phyloP scores from a whole-genome alignment of 92 coral and sea anemone species.

The Epizoanthus scotinus region DNA sequence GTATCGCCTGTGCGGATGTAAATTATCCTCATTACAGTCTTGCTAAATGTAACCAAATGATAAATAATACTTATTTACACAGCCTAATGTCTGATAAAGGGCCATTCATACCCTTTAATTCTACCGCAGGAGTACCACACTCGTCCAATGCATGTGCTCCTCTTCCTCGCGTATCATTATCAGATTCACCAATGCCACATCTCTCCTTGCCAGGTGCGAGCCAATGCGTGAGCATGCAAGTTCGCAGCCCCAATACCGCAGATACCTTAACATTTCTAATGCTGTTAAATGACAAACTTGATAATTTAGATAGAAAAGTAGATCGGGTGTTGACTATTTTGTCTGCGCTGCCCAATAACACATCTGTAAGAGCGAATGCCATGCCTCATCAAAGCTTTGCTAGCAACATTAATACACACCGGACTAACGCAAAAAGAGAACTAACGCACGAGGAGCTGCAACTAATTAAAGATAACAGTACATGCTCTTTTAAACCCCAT shows the following conservation, averaged over 20 bases:
- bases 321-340: conserved; percentile 18
- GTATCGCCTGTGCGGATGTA: not conserved
- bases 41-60: not conserved
- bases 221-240: conserved; percentile 6
- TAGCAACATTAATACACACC: not conserved
- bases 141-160: not conserved
- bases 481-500: conserved; percentile 16
- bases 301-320: conserved; percentile 22
- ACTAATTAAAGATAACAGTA: conserved; percentile 21
- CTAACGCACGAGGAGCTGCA: conserved; percentile 10
- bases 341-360: conserved; percentile 12
- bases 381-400: conserved; percentile 10
- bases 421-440: conserved; percentile 1
- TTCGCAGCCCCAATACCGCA: conserved; percentile 26
- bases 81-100: too few species aligned
- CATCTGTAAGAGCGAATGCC: conserved; percentile 11
- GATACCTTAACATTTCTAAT: conserved; percentile 9
- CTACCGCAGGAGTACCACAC: conserved; percentile 15
- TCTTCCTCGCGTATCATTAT: not conserved
- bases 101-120: conserved; percentile 19
- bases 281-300: not conserved
- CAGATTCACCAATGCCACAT: conserved; percentile 20
- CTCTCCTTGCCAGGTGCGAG: conserved; percentile 21
- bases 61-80: not conserved
- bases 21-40: not conserved